These are phyloP conservation scores for Buathra laborator DNA, from an alignment of 2,888 invertebrate species.

Conservation along the genomic window DNA sequence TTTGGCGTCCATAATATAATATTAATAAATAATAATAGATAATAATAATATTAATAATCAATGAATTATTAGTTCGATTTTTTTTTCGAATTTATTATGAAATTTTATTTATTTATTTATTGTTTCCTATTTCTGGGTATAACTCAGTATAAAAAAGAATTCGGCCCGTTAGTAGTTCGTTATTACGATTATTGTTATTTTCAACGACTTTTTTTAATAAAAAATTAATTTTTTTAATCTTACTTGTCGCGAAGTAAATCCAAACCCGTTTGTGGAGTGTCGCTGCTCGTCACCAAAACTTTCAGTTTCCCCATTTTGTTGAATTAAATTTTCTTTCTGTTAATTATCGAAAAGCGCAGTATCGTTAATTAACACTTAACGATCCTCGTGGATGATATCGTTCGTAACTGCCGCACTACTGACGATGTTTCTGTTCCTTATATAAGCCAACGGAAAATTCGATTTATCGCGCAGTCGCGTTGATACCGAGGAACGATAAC, in stretches of 20 bases:
- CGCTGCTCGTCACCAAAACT: conserved; percentile 85
- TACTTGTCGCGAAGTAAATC: conserved; percentile 85
- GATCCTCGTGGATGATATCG: not conserved
- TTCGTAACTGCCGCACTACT: conserved; percentile 34
- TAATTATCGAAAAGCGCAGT: not conserved
- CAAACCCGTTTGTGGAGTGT: conserved; percentile 84
- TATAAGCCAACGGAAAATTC: conserved; percentile 43
- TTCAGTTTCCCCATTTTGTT: conserved; percentile 83
- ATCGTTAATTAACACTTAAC: not conserved
- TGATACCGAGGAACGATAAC: conserved; percentile 14
- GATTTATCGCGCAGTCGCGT: conserved; percentile 45
- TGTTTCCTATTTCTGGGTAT: too few relatives aligned
- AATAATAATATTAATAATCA: too few relatives aligned
- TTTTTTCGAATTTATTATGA: too few relatives aligned
- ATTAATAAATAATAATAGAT: too few relatives aligned
- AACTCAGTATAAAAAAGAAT: too few relatives aligned
- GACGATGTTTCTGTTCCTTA: conserved; percentile 25
- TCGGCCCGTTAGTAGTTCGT: too few relatives aligned
- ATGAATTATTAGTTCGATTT: too few relatives aligned
- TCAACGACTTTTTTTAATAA: not conserved
- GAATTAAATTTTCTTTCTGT: not conserved
- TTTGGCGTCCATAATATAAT: not conserved
- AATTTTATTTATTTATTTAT: too few relatives aligned
- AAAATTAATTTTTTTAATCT: not conserved
- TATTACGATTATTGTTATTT: too few relatives aligned